These are phyloP conservation scores for Ips typographus DNA, from an alignment of 1,140 invertebrate species.

Conservation along the genomic window DNA sequence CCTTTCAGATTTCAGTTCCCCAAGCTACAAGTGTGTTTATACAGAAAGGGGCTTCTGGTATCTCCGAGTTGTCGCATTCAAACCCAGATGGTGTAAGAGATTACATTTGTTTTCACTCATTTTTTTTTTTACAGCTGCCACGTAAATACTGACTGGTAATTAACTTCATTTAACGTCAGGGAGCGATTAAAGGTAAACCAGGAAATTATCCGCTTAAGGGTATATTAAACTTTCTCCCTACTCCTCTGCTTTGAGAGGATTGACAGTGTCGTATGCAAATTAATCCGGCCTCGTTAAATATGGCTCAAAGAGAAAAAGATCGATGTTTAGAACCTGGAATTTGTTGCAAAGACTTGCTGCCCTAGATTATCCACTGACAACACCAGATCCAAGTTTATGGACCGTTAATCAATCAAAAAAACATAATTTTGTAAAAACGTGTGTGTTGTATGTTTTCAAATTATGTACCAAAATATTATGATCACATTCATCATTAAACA, in stretches of 20 bases:
- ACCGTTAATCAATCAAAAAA: too few species aligned
- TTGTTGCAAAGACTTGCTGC: too few species aligned
- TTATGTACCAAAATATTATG: too few species aligned
- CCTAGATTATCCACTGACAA: too few species aligned
- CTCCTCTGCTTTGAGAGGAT: neutral
- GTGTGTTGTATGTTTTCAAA: too few species aligned
- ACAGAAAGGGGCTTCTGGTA: conserved; percentile 7
- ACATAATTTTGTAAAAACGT: too few species aligned
- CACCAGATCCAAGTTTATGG: too few species aligned
- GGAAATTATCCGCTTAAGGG: neutral
- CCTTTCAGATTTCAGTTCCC: conserved; percentile 18
- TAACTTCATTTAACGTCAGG: conserved; percentile 3
- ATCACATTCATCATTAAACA: too few species aligned
- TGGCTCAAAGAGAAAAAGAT: too few species aligned
- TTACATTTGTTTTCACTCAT: conserved; percentile 15
- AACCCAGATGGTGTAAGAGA: conserved; percentile 26
- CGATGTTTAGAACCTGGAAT: too few species aligned
- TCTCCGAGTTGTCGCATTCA: conserved; percentile 31
- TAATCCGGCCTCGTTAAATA: too few species aligned
- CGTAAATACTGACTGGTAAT: neutral
- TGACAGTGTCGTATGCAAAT: neutral
- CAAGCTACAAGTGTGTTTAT: conserved; percentile 33
- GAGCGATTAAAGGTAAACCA: neutral
- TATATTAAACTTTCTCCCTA: neutral
- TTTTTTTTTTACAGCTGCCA: neutral